A percentile compares a stretch with the other conserved stretches of the same genome.
phyloP scores from a whole-genome alignment of 2,797 vertebrate species.

The Adrianichthys oophorus region DNA sequence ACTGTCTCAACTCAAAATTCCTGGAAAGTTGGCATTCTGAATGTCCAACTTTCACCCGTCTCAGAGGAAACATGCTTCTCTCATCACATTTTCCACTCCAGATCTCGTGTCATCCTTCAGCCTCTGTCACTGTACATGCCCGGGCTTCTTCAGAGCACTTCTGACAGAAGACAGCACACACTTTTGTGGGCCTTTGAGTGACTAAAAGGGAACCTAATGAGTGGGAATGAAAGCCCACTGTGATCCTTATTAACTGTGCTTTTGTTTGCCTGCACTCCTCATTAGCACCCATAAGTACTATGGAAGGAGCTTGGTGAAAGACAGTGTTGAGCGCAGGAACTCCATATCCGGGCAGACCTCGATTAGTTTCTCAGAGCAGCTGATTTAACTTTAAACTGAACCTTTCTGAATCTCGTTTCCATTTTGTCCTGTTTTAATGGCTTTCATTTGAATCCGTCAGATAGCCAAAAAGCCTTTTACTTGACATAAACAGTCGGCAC shows the following conservation, averaged over 20 bases:
- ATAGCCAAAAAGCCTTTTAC: neutral
- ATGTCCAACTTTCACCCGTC: neutral
- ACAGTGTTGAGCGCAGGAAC: conserved; percentile 12
- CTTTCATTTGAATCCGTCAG: neutral
- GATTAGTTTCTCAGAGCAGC: conserved; percentile 2
- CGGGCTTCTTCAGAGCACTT: conserved; percentile 14
- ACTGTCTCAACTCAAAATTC: conserved; percentile 17
- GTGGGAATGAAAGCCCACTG: conserved; percentile 15
- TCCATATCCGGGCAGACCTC: neutral
- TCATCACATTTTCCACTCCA: conserved; percentile 15
- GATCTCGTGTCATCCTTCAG: conserved; percentile 37
- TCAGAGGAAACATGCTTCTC: conserved; percentile 17
- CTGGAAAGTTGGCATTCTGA: conserved; percentile 18
- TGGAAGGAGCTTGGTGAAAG: conserved; percentile 11
- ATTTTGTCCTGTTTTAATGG: neutral
- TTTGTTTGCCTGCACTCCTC: conserved; percentile 46
- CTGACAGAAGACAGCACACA: conserved; percentile 10
- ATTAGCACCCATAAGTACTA: conserved; percentile 36
- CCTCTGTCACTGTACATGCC: conserved; percentile 5
- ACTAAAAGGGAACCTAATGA: conserved; percentile 36
- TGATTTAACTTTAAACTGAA: conserved; percentile 5
- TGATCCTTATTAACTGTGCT: conserved; percentile 43
- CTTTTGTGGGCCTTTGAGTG: conserved; percentile 20
- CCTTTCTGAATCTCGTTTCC: neutral
- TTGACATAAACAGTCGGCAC: neutral